Base-by-base conservation (phyloP, 2,797 vertebrate species). In the Epinephelus coioides region DNA sequence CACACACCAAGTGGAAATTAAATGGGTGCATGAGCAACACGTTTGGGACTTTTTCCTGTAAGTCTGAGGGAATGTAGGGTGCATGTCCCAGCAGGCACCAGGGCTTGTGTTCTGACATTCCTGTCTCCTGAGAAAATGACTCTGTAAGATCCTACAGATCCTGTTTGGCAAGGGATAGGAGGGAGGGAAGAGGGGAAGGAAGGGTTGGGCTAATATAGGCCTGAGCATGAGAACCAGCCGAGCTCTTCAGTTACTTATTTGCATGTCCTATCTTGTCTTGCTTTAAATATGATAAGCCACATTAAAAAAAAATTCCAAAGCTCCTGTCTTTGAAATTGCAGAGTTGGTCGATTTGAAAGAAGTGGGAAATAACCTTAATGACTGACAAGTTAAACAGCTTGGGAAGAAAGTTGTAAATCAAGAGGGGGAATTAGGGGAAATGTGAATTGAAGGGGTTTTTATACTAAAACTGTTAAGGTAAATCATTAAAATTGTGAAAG, bases 41-140 rank as follows among this genome's bases (percentile, higher is more conserved):
- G n/a, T 69, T 77, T 1, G 30, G 85, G 79, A 69, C 73, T 78
- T 89, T 91, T 93, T 91, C 84, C 85, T 72, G 86, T 88, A 90
- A 78, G 63, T 90, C 73, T 51, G 21, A 43, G 91, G 88, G 91
- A 93, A 93, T 92, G 89, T 57, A 23, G 81, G 83, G 73, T 92
- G 86, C 95, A 69, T 93, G 95, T 94, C 61, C 59, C 76, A 90
- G 92, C 95, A 95, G 87, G 94, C 89, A 86, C 15, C 53, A 56
- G 75, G 81, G 81, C 91, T 81, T 91, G 89, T 90, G 90, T 79
- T 91, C 83, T 91, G 86, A 88, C 95, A 96, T 96, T 96, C 95
- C 94, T 94, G 86, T 90, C 91, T 94, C 93, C 93, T 95, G 94
- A 95, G 94, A 94, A 95, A 94, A 95, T 92, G 85, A 92, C 90